Percentiles rank a stretch among this genome's conserved stretches.
Evolutionary conservation across 2,797 vertebrate genomes (phyloP).

Genomic region (Gallinago nigripennis): DNA sequence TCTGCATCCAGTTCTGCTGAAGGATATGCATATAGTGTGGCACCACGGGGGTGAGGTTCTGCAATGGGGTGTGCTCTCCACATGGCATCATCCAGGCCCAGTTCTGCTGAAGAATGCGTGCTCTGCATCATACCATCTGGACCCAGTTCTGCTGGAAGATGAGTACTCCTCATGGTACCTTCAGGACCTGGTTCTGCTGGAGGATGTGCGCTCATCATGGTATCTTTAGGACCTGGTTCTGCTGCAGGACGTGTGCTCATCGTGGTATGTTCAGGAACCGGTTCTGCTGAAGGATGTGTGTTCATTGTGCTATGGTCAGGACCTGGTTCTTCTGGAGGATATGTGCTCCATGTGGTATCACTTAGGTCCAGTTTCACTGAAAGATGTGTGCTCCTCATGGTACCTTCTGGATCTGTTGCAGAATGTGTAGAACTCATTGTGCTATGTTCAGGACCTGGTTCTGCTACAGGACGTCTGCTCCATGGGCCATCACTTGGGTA

Average conservation of each 20-base stretch:
- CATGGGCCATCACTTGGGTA: background rate
- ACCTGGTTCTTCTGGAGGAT: background rate
- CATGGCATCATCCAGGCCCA: accelerated
- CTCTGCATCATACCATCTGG: accelerated
- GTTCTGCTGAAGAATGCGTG: background rate
- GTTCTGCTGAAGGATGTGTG: background rate
- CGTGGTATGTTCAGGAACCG: no score
- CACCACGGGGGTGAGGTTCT: background rate
- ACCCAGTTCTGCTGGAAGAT: background rate
- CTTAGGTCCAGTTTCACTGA: no score
- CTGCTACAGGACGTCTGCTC: background rate
- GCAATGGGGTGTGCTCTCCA: background rate
- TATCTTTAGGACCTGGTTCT: accelerated
- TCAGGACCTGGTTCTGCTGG: no score
- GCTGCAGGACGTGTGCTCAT: accelerated
- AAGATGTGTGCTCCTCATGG: accelerated
- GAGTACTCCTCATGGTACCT: no score
- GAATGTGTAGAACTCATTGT: no score
- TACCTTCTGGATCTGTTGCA: background rate
- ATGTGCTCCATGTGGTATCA: background rate
- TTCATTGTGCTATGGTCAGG: no score
- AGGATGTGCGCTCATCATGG: accelerated
- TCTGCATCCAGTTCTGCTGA: background rate
- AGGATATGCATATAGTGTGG: background rate
- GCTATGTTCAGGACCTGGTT: background rate